These are phyloP conservation scores for Hoplostethus atlanticus DNA, from an alignment of 2,797 vertebrate species.

Conservation along the genomic window DNA sequence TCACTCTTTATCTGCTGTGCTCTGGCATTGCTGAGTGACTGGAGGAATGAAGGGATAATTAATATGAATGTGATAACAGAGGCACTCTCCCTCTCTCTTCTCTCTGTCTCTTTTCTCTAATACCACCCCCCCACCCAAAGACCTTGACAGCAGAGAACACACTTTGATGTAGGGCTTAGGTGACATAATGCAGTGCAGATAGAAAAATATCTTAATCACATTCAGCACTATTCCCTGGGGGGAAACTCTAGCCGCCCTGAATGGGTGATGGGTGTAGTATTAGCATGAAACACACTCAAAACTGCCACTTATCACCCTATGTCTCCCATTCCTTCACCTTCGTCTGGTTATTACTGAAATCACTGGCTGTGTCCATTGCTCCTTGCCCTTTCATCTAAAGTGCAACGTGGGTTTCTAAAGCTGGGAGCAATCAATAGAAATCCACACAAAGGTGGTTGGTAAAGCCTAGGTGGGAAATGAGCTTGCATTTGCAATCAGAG, in stretches of 20 bases:
- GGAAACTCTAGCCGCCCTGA: not conserved
- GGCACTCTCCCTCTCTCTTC: slow-evolving; percentile 26
- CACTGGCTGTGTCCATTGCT: slow-evolving; percentile 13
- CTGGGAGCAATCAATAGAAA: slow-evolving; percentile 9
- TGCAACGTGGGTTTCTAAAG: not conserved
- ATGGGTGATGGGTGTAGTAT: not conserved
- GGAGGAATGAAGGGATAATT: slow-evolving; percentile 62
- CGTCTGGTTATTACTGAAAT: slow-evolving; percentile 11
- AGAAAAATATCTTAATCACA: not conserved
- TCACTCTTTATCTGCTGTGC: slow-evolving; percentile 37
- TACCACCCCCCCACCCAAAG: slow-evolving; percentile 29
- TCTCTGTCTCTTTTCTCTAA: slow-evolving; percentile 20
- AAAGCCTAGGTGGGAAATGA: slow-evolving; percentile 17
- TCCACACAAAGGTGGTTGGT: slow-evolving; percentile 10
- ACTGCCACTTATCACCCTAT: not conserved
- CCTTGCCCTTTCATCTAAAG: slow-evolving; percentile 18
- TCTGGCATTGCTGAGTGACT: slow-evolving; percentile 8
- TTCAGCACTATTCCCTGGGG: slow-evolving; percentile 1
- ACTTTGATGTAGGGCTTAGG: slow-evolving; percentile 58
- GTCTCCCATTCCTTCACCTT: slow-evolving; percentile 8
- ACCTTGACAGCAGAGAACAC: slow-evolving; percentile 40
- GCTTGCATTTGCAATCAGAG: slow-evolving; percentile 28
- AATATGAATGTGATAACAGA: slow-evolving; percentile 50
- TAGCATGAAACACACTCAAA: slow-evolving; percentile 4
- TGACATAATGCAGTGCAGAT: slow-evolving; percentile 27